Evolutionary conservation across 2,797 vertebrate species (phyloP), one percentile per base, ranked within the genome.

Genomic region (Eupleurogrammus muticus): DNA sequence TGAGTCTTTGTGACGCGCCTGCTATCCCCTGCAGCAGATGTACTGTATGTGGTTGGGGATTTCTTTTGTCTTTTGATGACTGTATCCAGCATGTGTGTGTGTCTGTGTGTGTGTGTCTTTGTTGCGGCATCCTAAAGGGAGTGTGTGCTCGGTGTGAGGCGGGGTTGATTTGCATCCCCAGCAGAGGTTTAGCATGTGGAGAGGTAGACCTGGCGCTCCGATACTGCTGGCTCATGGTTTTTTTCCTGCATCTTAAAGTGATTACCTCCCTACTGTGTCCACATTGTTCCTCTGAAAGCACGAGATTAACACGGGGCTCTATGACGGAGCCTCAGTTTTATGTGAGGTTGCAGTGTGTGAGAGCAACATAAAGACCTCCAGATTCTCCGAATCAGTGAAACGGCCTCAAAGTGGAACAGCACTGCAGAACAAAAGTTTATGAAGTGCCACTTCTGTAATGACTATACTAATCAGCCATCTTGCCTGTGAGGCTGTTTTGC

Each of bases 211-310:
- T 56, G 12, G 8, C 34, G 52, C 67, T 80, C 42, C 17, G 5
- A 73, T 83, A 75, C 57, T 83, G 82, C 89, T 85, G 57, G 12
- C 82, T 92, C 82, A 79, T 87, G 58, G 57, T 36, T 87, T 88
- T 87, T 88, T 85, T 69, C 42, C 51, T 14, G 9, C 75, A 82
- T 78, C 79, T 87, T 91, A 73, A 87, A 90, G 79, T 89, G 78
- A 91, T 92, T 88, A 87, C 67, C 63, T 86, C 78, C 58, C 73
- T 46, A 70, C 75, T 55, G 49, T 63, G 72, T 78, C 56, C 51
- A 69, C 66, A 65, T 51, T 70, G 46, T 76, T 48, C 63, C 63
- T 60, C 73, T 69, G 58, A 82, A 83, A 79, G 55, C 73, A 56
- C 32, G 35, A 79, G 70, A 81, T 73, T 77, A 82, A 79, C 70